Conservation (phyloP, 1,140 invertebrate species). For the Maniola jurtina region DNA sequence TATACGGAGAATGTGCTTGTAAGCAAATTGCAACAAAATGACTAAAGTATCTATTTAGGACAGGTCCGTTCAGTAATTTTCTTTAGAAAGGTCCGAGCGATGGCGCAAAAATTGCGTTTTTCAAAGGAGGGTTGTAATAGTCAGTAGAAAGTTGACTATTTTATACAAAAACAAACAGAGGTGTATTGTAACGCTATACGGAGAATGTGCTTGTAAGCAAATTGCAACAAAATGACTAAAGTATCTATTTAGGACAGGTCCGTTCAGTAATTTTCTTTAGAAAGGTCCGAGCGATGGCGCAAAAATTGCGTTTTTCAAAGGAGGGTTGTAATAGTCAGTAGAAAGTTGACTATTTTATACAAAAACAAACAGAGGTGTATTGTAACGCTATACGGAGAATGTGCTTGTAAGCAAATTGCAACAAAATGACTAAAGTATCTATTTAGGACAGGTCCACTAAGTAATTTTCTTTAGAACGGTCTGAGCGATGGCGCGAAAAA, state of each 20-base stretch:
- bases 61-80: conserved; percentile 60
- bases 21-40: conserved; percentile 33
- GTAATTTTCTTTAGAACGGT: conserved; percentile 71
- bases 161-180: conserved; percentile 11
- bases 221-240: conserved; percentile 39
- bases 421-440: conserved; percentile 42
- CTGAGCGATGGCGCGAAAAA: conserved; percentile 70
- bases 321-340: conserved; percentile 35
- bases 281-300: conserved; percentile 62
- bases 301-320: conserved; percentile 71
- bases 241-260: conserved; percentile 52
- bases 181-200: conserved; percentile 31
- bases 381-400: conserved; percentile 20
- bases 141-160: conserved; percentile 42
- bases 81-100: conserved; percentile 63
- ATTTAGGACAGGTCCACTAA: conserved; percentile 54
- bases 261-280: conserved; percentile 66
- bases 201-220: conserved; percentile 19
- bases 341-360: conserved; percentile 39
- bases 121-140: conserved; percentile 45
- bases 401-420: conserved; percentile 27
- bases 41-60: conserved; percentile 54
- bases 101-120: conserved; percentile 72
- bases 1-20: conserved; percentile 25
- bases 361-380: conserved; percentile 27